These are phyloP conservation scores for Proteles cristata DNA, from an alignment of 2,113 vertebrate genomes.

Conservation along the genomic window DNA sequence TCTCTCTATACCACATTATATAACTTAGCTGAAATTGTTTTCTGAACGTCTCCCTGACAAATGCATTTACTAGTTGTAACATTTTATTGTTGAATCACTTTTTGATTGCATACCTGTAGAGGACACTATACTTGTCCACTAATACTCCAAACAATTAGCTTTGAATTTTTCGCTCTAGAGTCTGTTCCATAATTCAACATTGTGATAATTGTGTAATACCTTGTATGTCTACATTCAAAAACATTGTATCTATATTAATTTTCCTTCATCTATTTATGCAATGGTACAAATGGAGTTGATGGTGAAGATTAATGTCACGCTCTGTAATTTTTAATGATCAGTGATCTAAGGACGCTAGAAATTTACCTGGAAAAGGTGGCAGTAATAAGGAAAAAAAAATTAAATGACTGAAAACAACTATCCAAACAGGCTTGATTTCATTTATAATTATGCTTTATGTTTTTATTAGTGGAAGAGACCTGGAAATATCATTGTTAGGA, in stretches of 20 bases:
- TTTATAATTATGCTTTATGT: background rate
- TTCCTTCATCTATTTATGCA: background rate
- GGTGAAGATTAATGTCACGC: background rate
- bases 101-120: background rate
- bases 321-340: background rate
- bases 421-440: background rate
- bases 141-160: background rate
- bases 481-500: background rate
- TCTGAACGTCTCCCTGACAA: background rate
- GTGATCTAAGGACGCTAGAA: background rate
- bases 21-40: constrained; percentile 18
- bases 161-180: background rate
- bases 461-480: background rate
- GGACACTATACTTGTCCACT: background rate
- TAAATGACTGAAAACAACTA: background rate
- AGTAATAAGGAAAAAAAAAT: background rate
- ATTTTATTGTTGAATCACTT: background rate
- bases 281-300: background rate
- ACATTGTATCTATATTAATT: background rate
- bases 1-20: background rate
- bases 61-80: background rate
- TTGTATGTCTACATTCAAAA: background rate
- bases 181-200: background rate
- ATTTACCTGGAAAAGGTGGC: background rate
- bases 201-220: background rate